Conservation (phyloP, 2,888 invertebrate genomes). For the Flexamia atlantica region DNA sequence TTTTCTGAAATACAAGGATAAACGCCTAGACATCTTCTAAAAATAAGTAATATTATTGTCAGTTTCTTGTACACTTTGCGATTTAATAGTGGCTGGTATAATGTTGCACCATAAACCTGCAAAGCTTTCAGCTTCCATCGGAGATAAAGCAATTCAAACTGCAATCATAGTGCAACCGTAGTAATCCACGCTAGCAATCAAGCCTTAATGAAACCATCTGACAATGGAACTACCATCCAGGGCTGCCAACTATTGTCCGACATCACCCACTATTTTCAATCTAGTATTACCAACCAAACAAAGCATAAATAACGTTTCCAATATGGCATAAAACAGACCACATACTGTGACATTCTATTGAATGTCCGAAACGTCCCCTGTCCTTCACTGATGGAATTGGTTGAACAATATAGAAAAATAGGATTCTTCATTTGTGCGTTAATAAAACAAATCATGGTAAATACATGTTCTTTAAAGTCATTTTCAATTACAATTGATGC, state of each 20-base stretch:
- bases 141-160: not conserved
- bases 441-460: too few relatives aligned
- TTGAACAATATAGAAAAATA: too few relatives aligned
- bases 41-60: too few relatives aligned
- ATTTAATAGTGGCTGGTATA: too few relatives aligned
- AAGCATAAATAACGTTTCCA: slow-evolving; percentile 1
- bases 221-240: slow-evolving; percentile 46
- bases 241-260: slow-evolving; percentile 36
- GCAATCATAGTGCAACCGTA: slow-evolving; percentile 31
- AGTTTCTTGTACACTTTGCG: too few relatives aligned
- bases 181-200: slow-evolving; percentile 33
- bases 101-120: slow-evolving; percentile 4
- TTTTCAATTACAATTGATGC: too few relatives aligned
- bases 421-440: too few relatives aligned
- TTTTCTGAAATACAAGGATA: too few relatives aligned
- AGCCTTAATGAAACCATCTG: slow-evolving; percentile 31
- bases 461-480: too few relatives aligned
- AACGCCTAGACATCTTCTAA: too few relatives aligned
- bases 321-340: slow-evolving; percentile 27
- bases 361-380: too few relatives aligned
- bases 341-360: not conserved
- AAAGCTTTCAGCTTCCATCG: not conserved
- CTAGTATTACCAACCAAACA: slow-evolving; percentile 46
- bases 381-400: too few relatives aligned
- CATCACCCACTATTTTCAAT: slow-evolving; percentile 17